phyloP scores from a whole-genome alignment of 2,797 vertebrate genomes.

The Onychomys arenicola region DNA sequence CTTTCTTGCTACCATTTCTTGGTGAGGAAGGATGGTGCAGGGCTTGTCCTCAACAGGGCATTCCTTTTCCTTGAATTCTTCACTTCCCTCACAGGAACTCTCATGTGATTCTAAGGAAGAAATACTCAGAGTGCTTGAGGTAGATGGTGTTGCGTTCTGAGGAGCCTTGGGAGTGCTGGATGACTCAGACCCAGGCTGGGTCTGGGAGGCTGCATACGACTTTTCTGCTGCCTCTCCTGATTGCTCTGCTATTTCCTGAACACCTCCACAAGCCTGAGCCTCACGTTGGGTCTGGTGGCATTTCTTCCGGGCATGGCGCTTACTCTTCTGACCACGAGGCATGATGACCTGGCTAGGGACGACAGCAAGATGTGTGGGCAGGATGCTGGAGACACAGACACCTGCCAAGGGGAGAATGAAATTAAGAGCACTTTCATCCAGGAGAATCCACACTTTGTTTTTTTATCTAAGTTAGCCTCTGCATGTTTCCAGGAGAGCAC shows the following conservation, averaged over 20 bases:
- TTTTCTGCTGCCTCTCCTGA: neutral
- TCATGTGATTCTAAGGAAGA: neutral
- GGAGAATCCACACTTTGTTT: neutral
- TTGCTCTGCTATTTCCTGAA: neutral
- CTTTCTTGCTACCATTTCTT: neutral
- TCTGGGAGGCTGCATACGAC: neutral
- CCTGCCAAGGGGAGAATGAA: neutral
- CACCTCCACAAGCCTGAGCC: accelerated
- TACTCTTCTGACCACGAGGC: slow-evolving; percentile 37
- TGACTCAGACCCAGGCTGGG: neutral
- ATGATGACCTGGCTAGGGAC: neutral
- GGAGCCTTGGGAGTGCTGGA: neutral
- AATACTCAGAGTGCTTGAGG: neutral
- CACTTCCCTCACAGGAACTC: neutral
- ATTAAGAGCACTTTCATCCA: neutral
- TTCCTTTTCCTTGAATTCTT: neutral
- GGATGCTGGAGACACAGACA: neutral
- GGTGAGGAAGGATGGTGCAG: neutral
- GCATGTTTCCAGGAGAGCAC: neutral
- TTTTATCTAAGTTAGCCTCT: neutral
- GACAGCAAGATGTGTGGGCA: neutral
- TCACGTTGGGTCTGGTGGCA: accelerated
- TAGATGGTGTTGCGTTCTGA: neutral
- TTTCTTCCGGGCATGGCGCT: neutral
- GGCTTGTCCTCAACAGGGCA: accelerated